phyloP scores from a whole-genome alignment of 1,140 invertebrate species.

The Lasioglossum albipes region DNA sequence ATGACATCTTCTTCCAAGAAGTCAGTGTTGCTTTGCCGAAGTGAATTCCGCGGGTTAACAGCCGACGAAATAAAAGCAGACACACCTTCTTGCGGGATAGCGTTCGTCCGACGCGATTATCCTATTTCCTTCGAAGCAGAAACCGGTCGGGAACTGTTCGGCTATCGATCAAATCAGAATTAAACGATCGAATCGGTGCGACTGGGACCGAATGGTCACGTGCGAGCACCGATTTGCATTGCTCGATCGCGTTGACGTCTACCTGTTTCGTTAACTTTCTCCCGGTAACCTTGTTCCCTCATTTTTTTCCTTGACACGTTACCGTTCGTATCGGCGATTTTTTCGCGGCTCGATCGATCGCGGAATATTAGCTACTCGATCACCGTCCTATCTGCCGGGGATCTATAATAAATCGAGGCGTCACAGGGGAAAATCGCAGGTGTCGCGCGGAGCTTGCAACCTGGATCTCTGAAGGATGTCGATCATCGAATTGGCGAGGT shows the following conservation, averaged over 20 bases:
- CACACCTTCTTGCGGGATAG: background rate
- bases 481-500: no score
- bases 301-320: constrained; percentile 10
- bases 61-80: background rate
- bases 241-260: background rate
- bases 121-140: background rate
- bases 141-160: background rate
- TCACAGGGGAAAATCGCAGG: no score
- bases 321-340: background rate
- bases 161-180: background rate
- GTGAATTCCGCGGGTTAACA: background rate
- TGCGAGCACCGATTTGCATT: background rate
- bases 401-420: no score
- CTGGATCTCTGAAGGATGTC: no score
- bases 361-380: background rate
- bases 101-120: background rate
- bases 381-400: no score
- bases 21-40: background rate
- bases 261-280: constrained; percentile 32
- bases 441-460: no score
- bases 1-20: background rate
- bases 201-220: background rate
- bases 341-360: background rate
- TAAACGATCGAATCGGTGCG: background rate
- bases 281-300: constrained; percentile 30